These are phyloP conservation scores for Microcebus griseorufus DNA, from an alignment of 2,113 vertebrate species.

Conservation along the genomic window DNA sequence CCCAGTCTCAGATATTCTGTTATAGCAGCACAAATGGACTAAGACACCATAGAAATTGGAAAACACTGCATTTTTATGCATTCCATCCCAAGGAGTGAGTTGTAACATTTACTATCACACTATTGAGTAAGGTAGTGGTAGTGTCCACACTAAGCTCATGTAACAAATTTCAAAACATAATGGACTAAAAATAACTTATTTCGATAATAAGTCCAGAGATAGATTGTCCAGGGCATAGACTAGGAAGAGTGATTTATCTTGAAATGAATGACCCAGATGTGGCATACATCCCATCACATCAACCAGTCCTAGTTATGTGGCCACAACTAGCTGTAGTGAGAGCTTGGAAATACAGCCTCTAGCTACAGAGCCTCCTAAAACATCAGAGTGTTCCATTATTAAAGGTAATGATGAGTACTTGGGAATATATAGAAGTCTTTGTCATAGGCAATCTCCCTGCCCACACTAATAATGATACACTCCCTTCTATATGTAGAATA, in stretches of 20 bases:
- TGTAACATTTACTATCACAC: background rate
- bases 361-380: background rate
- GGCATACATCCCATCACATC: background rate
- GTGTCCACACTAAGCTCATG: background rate
- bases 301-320: background rate
- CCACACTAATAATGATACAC: background rate
- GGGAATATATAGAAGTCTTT: background rate
- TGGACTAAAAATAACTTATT: background rate
- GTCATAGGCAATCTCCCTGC: background rate
- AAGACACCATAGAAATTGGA: background rate
- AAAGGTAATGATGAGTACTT: background rate
- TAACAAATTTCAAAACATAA: background rate
- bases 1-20: background rate
- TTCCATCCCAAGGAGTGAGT: background rate
- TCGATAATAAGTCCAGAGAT: background rate
- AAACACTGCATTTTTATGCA: background rate
- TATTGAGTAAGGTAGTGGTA: background rate
- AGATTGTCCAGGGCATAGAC: background rate
- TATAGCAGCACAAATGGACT: background rate
- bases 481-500: background rate
- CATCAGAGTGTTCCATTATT: background rate
- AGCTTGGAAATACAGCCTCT: background rate
- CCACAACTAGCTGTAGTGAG: background rate
- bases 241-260: background rate
- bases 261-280: background rate